Percentiles rank a stretch among this genome's conserved stretches.
Evolutionary conservation across 1,140 invertebrate genomes (phyloP).

Genomic region (Wiebesia pumilae): DNA sequence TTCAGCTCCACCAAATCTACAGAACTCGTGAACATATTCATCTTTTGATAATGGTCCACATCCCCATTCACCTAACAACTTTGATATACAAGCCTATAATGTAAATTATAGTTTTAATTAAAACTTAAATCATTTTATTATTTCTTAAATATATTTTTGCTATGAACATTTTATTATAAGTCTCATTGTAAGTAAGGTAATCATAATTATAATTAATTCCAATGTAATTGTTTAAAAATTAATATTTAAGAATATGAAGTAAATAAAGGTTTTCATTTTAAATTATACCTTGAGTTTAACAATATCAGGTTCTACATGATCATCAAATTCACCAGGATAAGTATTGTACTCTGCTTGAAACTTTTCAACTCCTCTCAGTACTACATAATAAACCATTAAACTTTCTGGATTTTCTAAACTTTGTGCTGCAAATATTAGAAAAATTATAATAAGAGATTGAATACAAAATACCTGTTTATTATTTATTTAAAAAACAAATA

Average conservation of each 20-base stretch:
- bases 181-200: no score
- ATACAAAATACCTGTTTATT: no score
- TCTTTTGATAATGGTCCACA: conserved; percentile 88
- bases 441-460: no score
- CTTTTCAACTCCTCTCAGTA: conserved; percentile 91
- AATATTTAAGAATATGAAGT: not conserved
- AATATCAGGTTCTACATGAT: conserved; percentile 92
- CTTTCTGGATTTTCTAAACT: conserved; percentile 86
- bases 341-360: conserved; percentile 92
- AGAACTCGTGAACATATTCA: conserved; percentile 96
- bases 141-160: no score
- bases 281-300: conserved; percentile 84
- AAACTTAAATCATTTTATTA: no score
- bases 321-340: conserved; percentile 92
- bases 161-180: no score
- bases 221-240: no score
- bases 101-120: conserved; percentile 25
- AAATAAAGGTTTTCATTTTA: not conserved
- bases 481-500: not conserved
- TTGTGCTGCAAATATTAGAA: conserved; percentile 71
- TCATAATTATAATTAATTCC: no score
- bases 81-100: conserved; percentile 81
- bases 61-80: conserved; percentile 91
- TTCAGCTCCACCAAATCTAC: conserved; percentile 94
- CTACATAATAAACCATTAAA: conserved; percentile 92